These are phyloP conservation scores for Stomorhina lunata DNA, from an alignment of 2,888 invertebrate genomes.

Conservation along the genomic window DNA sequence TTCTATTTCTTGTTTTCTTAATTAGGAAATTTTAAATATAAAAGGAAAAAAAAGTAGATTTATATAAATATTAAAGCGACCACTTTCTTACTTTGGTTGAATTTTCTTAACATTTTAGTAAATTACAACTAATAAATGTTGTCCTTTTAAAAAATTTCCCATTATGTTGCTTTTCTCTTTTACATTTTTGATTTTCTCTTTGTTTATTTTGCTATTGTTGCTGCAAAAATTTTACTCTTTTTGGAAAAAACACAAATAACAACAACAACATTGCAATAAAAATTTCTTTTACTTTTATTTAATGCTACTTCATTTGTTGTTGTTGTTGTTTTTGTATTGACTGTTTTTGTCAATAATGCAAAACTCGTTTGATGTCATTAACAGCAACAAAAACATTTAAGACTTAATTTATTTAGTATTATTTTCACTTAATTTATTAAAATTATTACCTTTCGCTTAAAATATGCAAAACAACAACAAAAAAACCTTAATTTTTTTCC, in stretches of 20 bases:
- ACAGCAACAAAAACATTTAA: neutral
- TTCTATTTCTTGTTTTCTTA: slow-evolving; percentile 10
- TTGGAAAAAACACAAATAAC: no score
- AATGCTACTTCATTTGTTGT: no score
- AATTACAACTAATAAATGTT: slow-evolving; percentile 12
- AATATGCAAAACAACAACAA: slow-evolving; percentile 12
- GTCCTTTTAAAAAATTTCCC: neutral
- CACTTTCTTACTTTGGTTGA: slow-evolving; percentile 21
- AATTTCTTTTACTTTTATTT: no score
- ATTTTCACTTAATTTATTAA: neutral
- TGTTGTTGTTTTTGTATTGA: neutral
- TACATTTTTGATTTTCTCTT: neutral
- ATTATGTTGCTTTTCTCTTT: no score
- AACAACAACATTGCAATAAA: no score
- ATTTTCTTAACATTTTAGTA: neutral
- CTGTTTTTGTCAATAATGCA: neutral
- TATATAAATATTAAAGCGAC: slow-evolving; percentile 7
- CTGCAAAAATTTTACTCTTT: no score
- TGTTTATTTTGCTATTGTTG: neutral
- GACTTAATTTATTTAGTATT: slow-evolving; percentile 12
- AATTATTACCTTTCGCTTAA: slow-evolving; percentile 51
- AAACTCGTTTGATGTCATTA: slow-evolving; percentile 17
- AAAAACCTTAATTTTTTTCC: neutral
- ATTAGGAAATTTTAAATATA: neutral
- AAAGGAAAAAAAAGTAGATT: neutral